Percentiles rank a stretch among this genome's conserved stretches.
Evolutionary conservation across 2,888 invertebrate genomes (phyloP).

Genomic region (Caenorhabditis sinica): DNA sequence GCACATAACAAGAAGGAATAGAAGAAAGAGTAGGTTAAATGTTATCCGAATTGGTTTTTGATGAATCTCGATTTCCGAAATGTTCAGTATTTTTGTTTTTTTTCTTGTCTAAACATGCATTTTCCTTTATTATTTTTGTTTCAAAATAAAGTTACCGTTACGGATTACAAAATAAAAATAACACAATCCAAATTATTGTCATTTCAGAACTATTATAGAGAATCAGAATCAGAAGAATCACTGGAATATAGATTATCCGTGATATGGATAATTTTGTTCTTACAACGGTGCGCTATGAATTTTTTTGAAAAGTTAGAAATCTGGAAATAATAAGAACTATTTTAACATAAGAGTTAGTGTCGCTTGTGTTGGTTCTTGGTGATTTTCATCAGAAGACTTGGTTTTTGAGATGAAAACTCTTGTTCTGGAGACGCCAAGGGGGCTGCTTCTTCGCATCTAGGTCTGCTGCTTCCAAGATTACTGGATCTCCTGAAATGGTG

Average conservation of each 20-base stretch:
- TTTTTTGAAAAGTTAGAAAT: background rate
- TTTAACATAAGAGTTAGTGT: background rate
- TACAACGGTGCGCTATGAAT: background rate
- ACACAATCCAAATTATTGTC: no score
- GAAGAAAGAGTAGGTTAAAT: background rate
- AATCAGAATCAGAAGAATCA: background rate
- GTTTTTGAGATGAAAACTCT: conserved; percentile 22
- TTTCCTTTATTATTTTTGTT: no score
- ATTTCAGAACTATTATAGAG: background rate
- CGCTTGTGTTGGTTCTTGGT: background rate
- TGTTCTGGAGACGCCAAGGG: conserved; percentile 48
- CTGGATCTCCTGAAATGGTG: conserved; percentile 13
- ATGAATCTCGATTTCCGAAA: conserved; percentile 1
- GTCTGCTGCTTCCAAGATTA: conserved; percentile 6
- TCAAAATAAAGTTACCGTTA: no score
- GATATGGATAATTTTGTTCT: conserved; percentile 9
- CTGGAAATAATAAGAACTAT: background rate
- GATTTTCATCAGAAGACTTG: conserved; percentile 17
- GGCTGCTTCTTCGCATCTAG: conserved; percentile 18
- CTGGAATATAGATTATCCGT: conserved; percentile 9
- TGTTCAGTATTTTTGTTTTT: background rate
- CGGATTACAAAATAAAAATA: no score
- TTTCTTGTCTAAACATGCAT: background rate
- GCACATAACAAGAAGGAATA: background rate
- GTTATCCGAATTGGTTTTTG: background rate